A percentile compares a stretch with the other conserved stretches of the same genome.
These are phyloP conservation scores for Psettodes erumei DNA, from an alignment of 2,113 vertebrate genomes.

Conservation along the genomic window DNA sequence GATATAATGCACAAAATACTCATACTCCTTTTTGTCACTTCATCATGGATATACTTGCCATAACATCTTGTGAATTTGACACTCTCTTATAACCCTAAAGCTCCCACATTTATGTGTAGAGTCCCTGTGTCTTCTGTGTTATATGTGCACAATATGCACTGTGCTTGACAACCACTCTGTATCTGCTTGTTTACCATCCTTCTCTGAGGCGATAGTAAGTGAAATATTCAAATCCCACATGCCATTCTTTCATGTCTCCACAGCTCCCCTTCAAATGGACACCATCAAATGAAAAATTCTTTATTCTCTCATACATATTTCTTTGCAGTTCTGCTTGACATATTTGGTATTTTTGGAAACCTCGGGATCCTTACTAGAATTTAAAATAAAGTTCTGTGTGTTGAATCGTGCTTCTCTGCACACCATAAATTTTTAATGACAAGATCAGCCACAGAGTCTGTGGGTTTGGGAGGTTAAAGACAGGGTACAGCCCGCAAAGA, in stretches of 20 bases:
- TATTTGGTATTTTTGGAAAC: constrained; percentile 36
- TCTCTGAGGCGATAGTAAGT: neutral
- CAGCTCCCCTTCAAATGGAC: constrained; percentile 23
- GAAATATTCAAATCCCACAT: constrained; percentile 31
- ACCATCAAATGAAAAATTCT: neutral
- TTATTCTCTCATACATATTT: neutral
- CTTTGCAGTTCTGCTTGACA: constrained; percentile 9
- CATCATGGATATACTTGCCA: neutral
- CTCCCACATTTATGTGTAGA: neutral
- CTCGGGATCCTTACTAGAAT: constrained; percentile 18
- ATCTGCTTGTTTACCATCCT: neutral
- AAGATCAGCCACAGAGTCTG: constrained; percentile 37
- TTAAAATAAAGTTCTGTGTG: constrained; percentile 38
- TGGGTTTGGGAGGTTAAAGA: constrained; percentile 70
- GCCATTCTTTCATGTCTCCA: neutral
- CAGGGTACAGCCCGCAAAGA: constrained; percentile 40
- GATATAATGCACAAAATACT: neutral
- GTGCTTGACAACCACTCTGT: neutral
- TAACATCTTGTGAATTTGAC: neutral
- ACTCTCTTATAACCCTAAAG: neutral
- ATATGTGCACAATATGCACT: neutral
- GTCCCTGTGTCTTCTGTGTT: neutral
- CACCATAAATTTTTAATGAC: constrained; percentile 70
- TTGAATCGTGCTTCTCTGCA: constrained; percentile 37
- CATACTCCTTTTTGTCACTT: neutral